Base-by-base conservation (phyloP, 2,113 vertebrate species). In the Cephalopterus ornatus region DNA sequence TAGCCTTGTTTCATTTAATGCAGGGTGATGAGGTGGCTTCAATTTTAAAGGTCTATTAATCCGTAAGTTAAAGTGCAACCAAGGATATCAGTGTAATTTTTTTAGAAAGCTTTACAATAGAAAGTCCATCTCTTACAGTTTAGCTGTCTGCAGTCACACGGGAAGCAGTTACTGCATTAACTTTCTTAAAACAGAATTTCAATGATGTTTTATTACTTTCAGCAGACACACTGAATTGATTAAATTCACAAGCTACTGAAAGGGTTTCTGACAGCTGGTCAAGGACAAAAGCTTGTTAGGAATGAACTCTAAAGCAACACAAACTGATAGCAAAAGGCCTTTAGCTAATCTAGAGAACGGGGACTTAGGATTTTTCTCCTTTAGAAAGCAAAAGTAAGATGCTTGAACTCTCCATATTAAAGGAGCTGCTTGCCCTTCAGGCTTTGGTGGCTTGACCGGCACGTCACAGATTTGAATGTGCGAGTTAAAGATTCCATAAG, bases 171-270 rank as follows among this genome's bases (percentile, higher is more conserved):
- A 93, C 47, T 46, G 18, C 65, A 61, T 75, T 78, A 88, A 71
- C 28, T 71, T 88, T 47, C 88, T 77, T 74, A 88, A 94, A 86
- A 41, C 30, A 92, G 90, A 93, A 93, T 92, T 96, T 95, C 82
- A 80, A 33, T 74, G 35, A 56, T 55, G 47, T 44, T 97, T 92
- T 94, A 93, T 92, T 91, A 81, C 79, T 95, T 96, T 92, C 65
- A 88, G 79, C 44, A 81, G 72, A 84, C 73, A 53, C 30, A 42
- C 33, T 2, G 6, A 81, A 81, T 5, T 93, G 88, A 97, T 86
- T 95, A 95, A 94, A 95, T 82, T 94, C 85, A 79, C 65, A 89
- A 68, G 75, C 52, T 74, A 58, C 33, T 62, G 49, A 81, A 86
- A 95, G 88, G 30, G 37, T 55, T 96, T 84, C 76, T 96, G 90